Evolutionary conservation across 2,888 invertebrate genomes (phyloP).

Genomic region (Catocala nupta): DNA sequence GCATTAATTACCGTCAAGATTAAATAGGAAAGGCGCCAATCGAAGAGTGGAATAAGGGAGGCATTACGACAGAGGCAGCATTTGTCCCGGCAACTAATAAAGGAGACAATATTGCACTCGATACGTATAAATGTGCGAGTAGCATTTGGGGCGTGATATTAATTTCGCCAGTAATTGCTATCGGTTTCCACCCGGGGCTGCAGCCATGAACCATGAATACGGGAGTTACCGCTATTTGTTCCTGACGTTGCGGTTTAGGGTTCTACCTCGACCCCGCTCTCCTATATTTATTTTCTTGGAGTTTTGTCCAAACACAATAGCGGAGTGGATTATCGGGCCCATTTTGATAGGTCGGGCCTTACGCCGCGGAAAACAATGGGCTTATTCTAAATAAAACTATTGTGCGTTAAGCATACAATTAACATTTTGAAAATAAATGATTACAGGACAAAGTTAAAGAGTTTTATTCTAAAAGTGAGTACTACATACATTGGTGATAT

Average conservation of each 20-base stretch:
- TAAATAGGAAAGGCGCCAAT: slow-evolving; percentile 82
- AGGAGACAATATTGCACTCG: slow-evolving; percentile 87
- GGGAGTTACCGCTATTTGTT: slow-evolving; percentile 87
- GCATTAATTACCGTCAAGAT: slow-evolving; percentile 83
- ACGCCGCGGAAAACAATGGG: slow-evolving; percentile 65
- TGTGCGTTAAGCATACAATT: slow-evolving; percentile 59
- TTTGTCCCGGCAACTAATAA: slow-evolving; percentile 86
- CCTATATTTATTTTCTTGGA: slow-evolving; percentile 85
- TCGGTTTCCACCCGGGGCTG: slow-evolving; percentile 84
- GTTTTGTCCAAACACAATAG: slow-evolving; percentile 78
- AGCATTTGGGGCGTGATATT: slow-evolving; percentile 87
- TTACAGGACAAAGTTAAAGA: slow-evolving; percentile 12
- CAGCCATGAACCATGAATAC: slow-evolving; percentile 86
- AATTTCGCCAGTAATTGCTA: slow-evolving; percentile 87
- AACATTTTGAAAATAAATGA: slow-evolving; percentile 40
- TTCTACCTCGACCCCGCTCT: slow-evolving; percentile 75
- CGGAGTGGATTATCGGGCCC: slow-evolving; percentile 73
- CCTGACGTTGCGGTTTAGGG: slow-evolving; percentile 86
- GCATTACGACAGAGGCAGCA: slow-evolving; percentile 79
- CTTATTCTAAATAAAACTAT: slow-evolving; percentile 65
- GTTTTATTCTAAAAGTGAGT: neutral
- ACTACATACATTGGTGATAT: too few relatives aligned
- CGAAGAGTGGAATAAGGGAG: slow-evolving; percentile 77
- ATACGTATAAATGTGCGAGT: slow-evolving; percentile 86
- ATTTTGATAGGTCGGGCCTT: slow-evolving; percentile 70